These are phyloP conservation scores for Ceratina calcarata DNA, from an alignment of 1,140 invertebrate genomes.

Conservation along the genomic window DNA sequence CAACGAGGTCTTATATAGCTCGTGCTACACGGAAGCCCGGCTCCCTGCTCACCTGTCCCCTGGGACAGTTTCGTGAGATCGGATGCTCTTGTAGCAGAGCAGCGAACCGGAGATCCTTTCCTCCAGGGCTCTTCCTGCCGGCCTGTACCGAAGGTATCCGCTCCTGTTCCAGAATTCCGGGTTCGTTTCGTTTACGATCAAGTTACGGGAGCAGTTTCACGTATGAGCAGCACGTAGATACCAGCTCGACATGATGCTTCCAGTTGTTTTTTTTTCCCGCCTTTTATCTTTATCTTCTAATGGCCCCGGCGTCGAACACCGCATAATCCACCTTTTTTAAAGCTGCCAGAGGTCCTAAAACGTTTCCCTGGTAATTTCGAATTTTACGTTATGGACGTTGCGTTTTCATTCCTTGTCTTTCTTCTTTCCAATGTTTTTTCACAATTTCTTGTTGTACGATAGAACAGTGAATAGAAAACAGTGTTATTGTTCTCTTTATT, in stretches of 20 bases:
- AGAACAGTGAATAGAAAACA: too few species aligned
- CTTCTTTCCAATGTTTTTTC: too few species aligned
- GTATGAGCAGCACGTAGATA: conserved; percentile 54
- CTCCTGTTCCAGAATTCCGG: conserved; percentile 51
- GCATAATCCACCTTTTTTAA: conserved; percentile 28
- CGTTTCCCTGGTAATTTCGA: not conserved
- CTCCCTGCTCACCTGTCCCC: conserved; percentile 46
- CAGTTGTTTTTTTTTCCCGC: conserved; percentile 7
- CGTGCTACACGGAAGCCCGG: conserved; percentile 18
- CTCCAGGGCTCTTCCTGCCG: conserved; percentile 51
- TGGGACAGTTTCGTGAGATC: conserved; percentile 37
- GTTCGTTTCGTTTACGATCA: conserved; percentile 62
- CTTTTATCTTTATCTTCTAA: not conserved
- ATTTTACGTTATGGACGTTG: too few species aligned
- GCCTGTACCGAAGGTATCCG: conserved; percentile 34
- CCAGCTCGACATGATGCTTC: conserved; percentile 38
- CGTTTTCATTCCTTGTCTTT: not conserved
- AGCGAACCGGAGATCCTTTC: conserved; percentile 48
- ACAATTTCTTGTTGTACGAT: too few species aligned
- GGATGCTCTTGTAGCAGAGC: conserved; percentile 42
- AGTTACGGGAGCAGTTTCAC: conserved; percentile 56
- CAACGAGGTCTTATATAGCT: conserved; percentile 19
- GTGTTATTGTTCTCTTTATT: too few species aligned
- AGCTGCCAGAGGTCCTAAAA: not conserved
- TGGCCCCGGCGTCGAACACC: conserved; percentile 19